Conservation (phyloP, 2,797 vertebrate species). For the Novumbra hubbsi region DNA sequence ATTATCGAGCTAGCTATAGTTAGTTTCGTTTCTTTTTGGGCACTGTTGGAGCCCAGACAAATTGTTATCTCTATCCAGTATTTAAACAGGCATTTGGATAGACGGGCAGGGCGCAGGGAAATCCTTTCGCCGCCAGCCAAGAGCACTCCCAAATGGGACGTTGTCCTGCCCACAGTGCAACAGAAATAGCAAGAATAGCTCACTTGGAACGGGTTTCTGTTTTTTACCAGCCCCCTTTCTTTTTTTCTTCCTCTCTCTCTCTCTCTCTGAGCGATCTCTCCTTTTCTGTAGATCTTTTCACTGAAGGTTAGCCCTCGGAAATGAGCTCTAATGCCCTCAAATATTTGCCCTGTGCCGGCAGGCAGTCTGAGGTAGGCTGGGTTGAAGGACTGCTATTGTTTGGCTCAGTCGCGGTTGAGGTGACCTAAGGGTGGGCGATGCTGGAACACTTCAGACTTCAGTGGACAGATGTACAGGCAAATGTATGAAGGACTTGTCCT, state of each 20-base stretch:
- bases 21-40: conserved; percentile 62
- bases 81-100: conserved; percentile 67
- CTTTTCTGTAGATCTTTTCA: conserved; percentile 59
- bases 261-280: conserved; percentile 44
- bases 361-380: conserved; percentile 36
- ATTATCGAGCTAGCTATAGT: conserved; percentile 58
- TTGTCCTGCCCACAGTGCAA: conserved; percentile 70
- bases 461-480: conserved; percentile 47
- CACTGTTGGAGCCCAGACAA: conserved; percentile 55
- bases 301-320: conserved; percentile 50
- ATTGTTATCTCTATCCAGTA: conserved; percentile 72
- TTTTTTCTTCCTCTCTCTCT: conserved; percentile 41
- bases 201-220: conserved; percentile 62
- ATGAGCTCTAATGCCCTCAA: conserved; percentile 66
- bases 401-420: conserved; percentile 48
- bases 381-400: conserved; percentile 59
- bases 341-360: conserved; percentile 68
- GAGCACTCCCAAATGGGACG: conserved; percentile 72
- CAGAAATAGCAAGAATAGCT: conserved; percentile 72
- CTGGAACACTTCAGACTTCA: conserved; percentile 50
- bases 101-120: conserved; percentile 63
- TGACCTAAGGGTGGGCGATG: conserved; percentile 63
- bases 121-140: conserved; percentile 67
- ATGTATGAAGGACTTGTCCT: conserved; percentile 56
- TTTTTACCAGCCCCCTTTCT: conserved; percentile 58